Base-by-base conservation (phyloP, 2,888 invertebrate genomes). In the Pedicia rivosa region DNA sequence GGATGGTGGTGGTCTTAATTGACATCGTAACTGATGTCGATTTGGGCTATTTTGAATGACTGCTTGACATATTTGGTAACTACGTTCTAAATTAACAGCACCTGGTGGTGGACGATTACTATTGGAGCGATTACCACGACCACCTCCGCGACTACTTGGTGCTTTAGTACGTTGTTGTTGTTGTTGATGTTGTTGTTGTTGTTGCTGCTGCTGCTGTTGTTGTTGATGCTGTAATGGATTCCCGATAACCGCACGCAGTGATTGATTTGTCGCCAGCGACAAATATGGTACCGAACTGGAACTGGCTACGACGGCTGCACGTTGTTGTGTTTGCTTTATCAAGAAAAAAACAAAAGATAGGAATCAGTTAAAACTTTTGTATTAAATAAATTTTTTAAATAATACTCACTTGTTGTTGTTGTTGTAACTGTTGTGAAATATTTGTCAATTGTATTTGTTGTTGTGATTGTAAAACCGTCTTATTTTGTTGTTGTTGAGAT, bases 41-140 rank as follows among this genome's bases (percentile, higher is more conserved):
- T 90, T 90, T 1, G 87, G 87, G 54, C 88, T 91, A 59, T 87
- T 90, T 62, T 90, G 88, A 45, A 94, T 86, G n/a, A 83, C 83
- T 29, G 83, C 83, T 59, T 82, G 83, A 51, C 86, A 87, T 49
- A 94, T 94, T 64, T 92, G 91, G 60, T 91, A 88, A 55, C 92
- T 92, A 39, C 94, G 72, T 56, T 92, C 91, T 37, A 92, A 64
- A 62, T 94, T 92, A 24, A 92, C 86, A 4, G 84, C 84, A 2
- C 88, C 88, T 0, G 87, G 88, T 1, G 88, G 87, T 42, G 84
- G 75, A 56, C 80, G 80, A 50, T 76, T 79, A 6, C 72, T 67
- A 46, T 67, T 70, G 47, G 56, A 52, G 41, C 56, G 54, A 14
- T 58, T 55, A 5, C 60, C 60, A 20, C 40, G 37, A 14, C 40